Evolutionary conservation across 1,140 invertebrate genomes (phyloP), one percentile per base, ranked within the genome.

Genomic region (Drosophila miranda): DNA sequence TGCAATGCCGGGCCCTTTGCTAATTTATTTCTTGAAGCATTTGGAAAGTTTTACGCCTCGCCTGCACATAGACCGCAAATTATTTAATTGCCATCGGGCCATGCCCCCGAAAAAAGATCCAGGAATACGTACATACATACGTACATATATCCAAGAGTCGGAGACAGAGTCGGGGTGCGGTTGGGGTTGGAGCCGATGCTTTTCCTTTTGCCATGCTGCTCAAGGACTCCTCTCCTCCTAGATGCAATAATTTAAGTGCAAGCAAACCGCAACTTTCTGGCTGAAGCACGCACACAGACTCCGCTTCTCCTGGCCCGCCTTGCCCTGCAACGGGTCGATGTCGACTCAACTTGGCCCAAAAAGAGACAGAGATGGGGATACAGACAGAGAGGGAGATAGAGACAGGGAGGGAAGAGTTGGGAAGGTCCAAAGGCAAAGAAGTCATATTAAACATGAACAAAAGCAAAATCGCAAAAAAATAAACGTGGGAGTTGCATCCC

Each of bases 201-300:
- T 68, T 53, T 70, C 34, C 11, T 38, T 13, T 13, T 38, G 34
- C 34, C 1, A 8, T 5, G 34, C 45, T 51, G 63, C 81, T 86
- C 81, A 84, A 84, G 77, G 77, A 84, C 73, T 74, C 74, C 50
- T 38, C 34, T 13, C 9, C 34, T 5, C 11, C 34, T 13, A 38
- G 79, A 86, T 84, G 81, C 81, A 84, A 84, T 84, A 87, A 84
- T 84, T 86, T 84, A 84, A 84, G 81, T 81, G 82, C 81, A 84
- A 81, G 68, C 64, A 61, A 86, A 84, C 81, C 81, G 69, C 81
- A 84, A 84, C 77, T 81, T 86, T 80, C 63, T 61, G 75, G 49
- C 78, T 74, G 70, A 60, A 51, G 51, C 66, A 71, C 77, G 66
- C 77, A 73, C 69, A 73, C 57, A 48, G 30, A 38, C 57, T 34